phyloP scores from a whole-genome alignment of 2,888 invertebrate genomes.

The Protonemura montana region DNA sequence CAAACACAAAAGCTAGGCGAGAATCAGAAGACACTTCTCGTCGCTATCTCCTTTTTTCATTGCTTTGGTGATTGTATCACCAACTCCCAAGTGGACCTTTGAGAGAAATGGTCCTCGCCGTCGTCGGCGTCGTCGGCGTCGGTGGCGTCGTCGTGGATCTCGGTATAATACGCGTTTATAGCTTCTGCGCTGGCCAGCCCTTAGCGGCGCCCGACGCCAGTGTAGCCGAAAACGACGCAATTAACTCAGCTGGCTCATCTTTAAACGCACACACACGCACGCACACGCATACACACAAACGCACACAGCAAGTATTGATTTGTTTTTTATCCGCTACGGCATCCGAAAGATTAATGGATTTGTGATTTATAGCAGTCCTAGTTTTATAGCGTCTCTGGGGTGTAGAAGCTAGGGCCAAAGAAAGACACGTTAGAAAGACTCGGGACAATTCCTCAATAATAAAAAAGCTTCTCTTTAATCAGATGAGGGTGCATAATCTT shows the following conservation, averaged over 20 bases:
- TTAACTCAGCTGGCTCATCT: neutral
- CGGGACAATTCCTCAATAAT: constrained; percentile 12
- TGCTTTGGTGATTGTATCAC: constrained; percentile 34
- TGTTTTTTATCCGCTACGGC: constrained; percentile 3
- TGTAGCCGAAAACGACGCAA: neutral
- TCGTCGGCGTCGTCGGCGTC: neutral
- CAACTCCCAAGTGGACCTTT: constrained; percentile 2
- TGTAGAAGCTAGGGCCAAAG: neutral
- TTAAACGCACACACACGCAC: neutral
- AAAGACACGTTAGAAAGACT: constrained; percentile 4
- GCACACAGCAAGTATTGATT: neutral
- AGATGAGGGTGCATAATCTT: constrained; percentile 12
- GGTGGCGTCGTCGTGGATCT: neutral
- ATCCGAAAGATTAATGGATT: constrained; percentile 18
- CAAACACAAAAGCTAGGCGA: constrained; percentile 31
- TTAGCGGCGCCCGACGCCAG: neutral
- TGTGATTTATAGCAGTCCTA: constrained; percentile 22
- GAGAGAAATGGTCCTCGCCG: constrained; percentile 22
- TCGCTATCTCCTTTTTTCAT: constrained; percentile 37
- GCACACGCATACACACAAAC: neutral
- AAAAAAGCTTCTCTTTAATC: constrained; percentile 2
- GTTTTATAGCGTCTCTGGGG: constrained; percentile 12
- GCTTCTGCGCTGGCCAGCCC: neutral
- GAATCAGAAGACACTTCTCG: constrained; percentile 32
- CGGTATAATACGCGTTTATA: neutral